A percentile compares a stretch with the other conserved stretches of the same genome.
Conservation (phyloP, 92 coral and sea anemone species). For the Micromussa lordhowensis region DNA sequence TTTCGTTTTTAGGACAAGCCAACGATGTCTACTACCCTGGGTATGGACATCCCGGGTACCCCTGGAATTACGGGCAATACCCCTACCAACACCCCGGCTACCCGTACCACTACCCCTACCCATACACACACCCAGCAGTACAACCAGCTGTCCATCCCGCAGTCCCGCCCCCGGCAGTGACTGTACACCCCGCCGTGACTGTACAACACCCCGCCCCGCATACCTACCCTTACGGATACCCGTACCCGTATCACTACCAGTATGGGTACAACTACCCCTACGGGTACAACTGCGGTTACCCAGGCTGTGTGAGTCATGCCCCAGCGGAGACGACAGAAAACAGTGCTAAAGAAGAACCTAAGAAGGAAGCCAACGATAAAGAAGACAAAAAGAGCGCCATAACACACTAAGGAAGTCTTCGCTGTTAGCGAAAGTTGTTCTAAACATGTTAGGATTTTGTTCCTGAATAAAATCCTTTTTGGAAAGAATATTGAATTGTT, state of each 20-base stretch:
- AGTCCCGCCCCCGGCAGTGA: neutral
- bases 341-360: neutral
- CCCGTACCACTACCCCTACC: constrained; percentile 31
- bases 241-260: constrained; percentile 8
- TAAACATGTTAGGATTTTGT: neutral
- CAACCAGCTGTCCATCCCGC: constrained; percentile 8
- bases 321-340: neutral
- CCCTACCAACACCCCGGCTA: constrained; percentile 13
- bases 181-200: neutral
- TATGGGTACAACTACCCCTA: constrained; percentile 27
- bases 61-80: constrained; percentile 29
- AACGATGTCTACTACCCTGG: constrained; percentile 12
- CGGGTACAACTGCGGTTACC: constrained; percentile 13
- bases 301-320: neutral
- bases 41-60: constrained; percentile 17
- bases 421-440: neutral
- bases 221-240: constrained; percentile 11
- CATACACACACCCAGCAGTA: constrained; percentile 5
- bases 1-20: neutral
- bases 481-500: neutral
- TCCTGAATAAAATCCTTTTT: neutral
- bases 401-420: neutral
- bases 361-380: neutral
- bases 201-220: neutral
- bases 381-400: constrained; percentile 30